Percentiles rank a stretch among this genome's conserved stretches.
Evolutionary conservation across 35 echinoderm and acorn worm genomes (phyloP).

Genomic region (Stichopus chloronotus): DNA sequence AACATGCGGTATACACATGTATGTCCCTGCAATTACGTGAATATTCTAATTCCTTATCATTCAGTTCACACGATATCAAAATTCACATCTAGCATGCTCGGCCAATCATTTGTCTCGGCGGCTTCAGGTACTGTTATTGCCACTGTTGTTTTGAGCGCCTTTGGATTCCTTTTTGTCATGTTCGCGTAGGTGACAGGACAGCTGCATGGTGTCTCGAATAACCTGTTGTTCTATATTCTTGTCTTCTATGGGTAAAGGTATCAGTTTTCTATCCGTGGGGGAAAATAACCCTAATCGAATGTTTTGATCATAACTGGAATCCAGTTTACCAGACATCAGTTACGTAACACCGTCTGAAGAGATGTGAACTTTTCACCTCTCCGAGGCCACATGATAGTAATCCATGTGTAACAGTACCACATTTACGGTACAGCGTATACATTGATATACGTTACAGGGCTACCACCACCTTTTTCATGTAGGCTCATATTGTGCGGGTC

Average conservation of each 20-base stretch:
- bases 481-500: neutral
- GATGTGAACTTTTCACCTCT: constrained; percentile 31
- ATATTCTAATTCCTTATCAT: too few species aligned
- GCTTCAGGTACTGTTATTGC: too few species aligned
- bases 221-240: neutral
- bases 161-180: too few species aligned
- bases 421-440: neutral
- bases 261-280: constrained; percentile 2
- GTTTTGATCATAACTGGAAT: neutral
- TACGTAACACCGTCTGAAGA: constrained; percentile 33
- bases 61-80: too few species aligned
- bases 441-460: neutral
- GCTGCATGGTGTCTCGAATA: neutral
- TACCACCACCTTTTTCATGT: neutral
- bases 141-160: too few species aligned
- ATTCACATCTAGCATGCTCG: too few species aligned
- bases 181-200: neutral
- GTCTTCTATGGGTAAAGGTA: neutral
- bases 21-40: too few species aligned
- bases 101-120: too few species aligned
- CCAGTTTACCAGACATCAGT: neutral
- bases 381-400: neutral
- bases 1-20: too few species aligned
- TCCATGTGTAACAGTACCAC: too few species aligned
- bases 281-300: constrained; percentile 9